Base-by-base conservation (phyloP, 2,797 vertebrate genomes). In the Odontamblyopus rebecca region DNA sequence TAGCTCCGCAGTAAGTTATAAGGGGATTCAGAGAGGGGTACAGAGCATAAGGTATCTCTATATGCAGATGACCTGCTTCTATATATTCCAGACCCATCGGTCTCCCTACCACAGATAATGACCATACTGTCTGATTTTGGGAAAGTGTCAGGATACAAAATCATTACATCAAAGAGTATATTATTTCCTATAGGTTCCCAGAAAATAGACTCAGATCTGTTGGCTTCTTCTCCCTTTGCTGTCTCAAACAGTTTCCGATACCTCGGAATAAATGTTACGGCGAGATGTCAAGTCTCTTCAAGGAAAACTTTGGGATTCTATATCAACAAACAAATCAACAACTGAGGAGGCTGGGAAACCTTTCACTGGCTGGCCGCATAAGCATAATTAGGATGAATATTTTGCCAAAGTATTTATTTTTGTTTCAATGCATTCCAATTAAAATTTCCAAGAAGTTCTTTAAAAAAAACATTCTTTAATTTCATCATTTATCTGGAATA, bases 1-100 rank as follows among this genome's bases (percentile, higher is more conserved):
- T 63, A 9, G 18, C 1, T 32, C 32, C 1, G 16, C 30, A 18
- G 30, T 19, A 5, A 2, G 4, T 8, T 62, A 62, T 38, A 19
- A 2, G 3, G 60, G 60, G 2, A n/a, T 38, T 11, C 3, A 0
- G 1, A 27, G 27, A 32, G 59, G 59, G 0, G 59, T 18, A 32
- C 1, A 30, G 59, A 61, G 6, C 35, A 63, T 5, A 62, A 38
- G 27, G 61, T 62, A 13, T 62, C 61, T n/a, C 7, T 38, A 3
- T 62, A 62, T 38, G 61, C 61, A 7, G 61, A 63, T 12, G 61
- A 63, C 41, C 32, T 63, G 18, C 19, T 63, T 32, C 5, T 63
- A 35, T 63, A 63, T n/a, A 41, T 63, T 11, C 23, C 61, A 23
- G 9, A 63, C 8, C 30, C 35, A 1, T 19, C 4, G 3, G 8